Evolutionary conservation across 2,797 vertebrate species (phyloP).

Genomic region (Lateolabrax maculatus): DNA sequence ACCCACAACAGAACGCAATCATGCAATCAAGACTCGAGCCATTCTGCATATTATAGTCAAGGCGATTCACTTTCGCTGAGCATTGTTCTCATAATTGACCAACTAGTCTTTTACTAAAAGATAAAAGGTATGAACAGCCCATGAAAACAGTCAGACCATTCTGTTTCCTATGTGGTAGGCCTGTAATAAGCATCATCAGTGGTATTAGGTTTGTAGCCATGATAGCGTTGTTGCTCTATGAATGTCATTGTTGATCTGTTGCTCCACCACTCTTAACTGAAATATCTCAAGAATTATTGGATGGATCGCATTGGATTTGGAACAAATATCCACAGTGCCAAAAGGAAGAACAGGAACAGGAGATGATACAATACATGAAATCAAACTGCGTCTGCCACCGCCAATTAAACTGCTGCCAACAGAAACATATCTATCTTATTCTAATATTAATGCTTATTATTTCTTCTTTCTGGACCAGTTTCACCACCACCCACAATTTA

Average conservation of each 20-base stretch:
- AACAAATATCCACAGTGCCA: not conserved
- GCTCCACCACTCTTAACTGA: not conserved
- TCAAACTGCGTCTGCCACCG: too few species aligned
- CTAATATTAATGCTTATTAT: not conserved
- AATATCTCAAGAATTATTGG: not conserved
- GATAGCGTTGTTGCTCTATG: not conserved
- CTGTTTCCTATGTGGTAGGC: not conserved
- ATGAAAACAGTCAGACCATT: not conserved
- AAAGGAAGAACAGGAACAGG: not conserved
- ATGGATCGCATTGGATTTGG: not conserved
- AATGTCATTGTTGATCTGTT: not conserved
- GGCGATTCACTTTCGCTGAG: not conserved
- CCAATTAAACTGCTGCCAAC: too few species aligned
- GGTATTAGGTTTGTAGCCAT: not conserved
- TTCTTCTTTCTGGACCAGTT: not conserved
- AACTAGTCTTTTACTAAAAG: not conserved
- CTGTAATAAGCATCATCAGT: not conserved
- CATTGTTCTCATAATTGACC: too few species aligned
- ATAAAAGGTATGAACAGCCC: not conserved
- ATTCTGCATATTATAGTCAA: not conserved
- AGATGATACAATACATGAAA: too few species aligned
- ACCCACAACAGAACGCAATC: not conserved
- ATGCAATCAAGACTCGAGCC: conserved; percentile 1
- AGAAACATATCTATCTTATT: not conserved
- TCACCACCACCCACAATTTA: not conserved